Evolutionary conservation across 2,113 vertebrate genomes (phyloP).

Genomic region (Columbina picui): DNA sequence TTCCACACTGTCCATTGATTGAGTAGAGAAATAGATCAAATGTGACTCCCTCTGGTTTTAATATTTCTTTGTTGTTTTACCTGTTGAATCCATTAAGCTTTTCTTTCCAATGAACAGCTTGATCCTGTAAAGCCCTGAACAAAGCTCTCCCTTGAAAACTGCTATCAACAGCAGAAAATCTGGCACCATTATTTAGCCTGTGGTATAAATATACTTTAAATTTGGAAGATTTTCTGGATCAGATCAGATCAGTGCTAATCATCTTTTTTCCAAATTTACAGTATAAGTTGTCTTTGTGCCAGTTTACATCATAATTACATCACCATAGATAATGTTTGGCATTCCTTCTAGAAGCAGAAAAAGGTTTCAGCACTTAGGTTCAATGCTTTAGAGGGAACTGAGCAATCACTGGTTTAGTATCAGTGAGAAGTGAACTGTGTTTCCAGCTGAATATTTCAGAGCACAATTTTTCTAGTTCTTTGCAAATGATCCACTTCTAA

Average conservation of each 20-base stretch:
- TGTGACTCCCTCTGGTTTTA: not conserved
- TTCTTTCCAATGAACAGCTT: not conserved
- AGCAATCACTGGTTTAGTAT: not conserved
- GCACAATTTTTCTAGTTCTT: not conserved
- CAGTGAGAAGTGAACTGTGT: not conserved
- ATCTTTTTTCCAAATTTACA: not conserved
- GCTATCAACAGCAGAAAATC: not conserved
- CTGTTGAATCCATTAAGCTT: conserved; percentile 22
- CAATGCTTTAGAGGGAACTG: not conserved
- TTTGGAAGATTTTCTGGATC: not conserved
- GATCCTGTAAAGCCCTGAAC: not conserved
- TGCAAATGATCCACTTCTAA: not conserved
- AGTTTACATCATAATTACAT: conserved; percentile 37
- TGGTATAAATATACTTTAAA: not conserved
- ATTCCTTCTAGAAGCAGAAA: not conserved
- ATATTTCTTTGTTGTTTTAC: conserved; percentile 2
- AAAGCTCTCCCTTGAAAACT: not conserved
- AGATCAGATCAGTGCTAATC: not conserved
- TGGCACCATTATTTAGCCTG: not conserved
- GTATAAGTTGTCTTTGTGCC: not conserved
- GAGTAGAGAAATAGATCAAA: not conserved
- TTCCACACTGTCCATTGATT: not conserved
- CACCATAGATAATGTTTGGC: not conserved
- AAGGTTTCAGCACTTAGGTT: not conserved
- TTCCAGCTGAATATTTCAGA: not conserved